A percentile compares a stretch with the other conserved stretches of the same genome.
Evolutionary conservation across 53 echinoderm and acorn worm genomes (phyloP).

Genomic region (Apostichopus leukothele): DNA sequence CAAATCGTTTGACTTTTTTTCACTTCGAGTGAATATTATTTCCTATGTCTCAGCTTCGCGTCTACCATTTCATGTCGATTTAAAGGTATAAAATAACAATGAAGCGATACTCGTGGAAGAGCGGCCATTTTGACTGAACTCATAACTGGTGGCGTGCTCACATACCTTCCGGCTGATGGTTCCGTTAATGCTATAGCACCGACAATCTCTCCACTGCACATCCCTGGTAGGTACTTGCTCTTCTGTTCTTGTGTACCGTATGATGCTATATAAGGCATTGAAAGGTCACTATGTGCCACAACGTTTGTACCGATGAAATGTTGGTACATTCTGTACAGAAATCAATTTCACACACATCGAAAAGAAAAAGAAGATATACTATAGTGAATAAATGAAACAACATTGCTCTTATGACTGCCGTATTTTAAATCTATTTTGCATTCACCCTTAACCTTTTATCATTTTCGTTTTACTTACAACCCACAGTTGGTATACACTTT

Average conservation of each 20-base stretch:
- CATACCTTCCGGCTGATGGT: slow-evolving; percentile 54
- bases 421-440: too few species aligned
- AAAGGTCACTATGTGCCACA: slow-evolving; percentile 37
- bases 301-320: slow-evolving; percentile 35
- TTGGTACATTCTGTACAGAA: slow-evolving; percentile 28
- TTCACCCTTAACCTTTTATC: too few species aligned
- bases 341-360: neutral
- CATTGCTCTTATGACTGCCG: too few species aligned
- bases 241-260: slow-evolving; percentile 53
- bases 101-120: too few species aligned
- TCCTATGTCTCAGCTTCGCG: too few species aligned
- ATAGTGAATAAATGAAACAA: neutral
- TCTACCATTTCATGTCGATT: too few species aligned
- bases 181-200: slow-evolving; percentile 55
- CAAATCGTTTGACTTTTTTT: too few species aligned
- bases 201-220: slow-evolving; percentile 45
- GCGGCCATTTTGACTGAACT: too few species aligned
- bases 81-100: too few species aligned
- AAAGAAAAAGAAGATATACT: neutral
- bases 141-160: neutral
- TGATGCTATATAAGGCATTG: slow-evolving; percentile 40
- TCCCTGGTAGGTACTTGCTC: slow-evolving; percentile 39
- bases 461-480: too few species aligned
- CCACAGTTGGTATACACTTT: too few species aligned
- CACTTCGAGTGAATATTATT: too few species aligned